These are phyloP conservation scores for Champsocephalus gunnari DNA, from an alignment of 2,797 vertebrate genomes.

Conservation along the genomic window DNA sequence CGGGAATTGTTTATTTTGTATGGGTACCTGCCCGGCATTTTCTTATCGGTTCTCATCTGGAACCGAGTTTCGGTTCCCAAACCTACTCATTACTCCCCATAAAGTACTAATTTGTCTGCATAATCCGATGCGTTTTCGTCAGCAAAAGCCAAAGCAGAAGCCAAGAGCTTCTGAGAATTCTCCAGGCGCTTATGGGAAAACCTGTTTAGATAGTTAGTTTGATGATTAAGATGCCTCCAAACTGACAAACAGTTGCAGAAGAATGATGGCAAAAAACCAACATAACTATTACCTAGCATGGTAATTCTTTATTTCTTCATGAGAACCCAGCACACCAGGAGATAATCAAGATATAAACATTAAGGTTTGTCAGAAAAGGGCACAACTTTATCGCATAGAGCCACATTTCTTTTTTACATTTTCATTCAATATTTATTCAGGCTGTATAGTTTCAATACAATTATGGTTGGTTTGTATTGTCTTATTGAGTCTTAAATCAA, in stretches of 20 bases:
- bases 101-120: conserved; percentile 7
- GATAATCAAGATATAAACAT: conserved; percentile 18
- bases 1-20: too few relatives aligned
- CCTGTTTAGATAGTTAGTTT: conserved; percentile 49
- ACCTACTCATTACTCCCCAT: background rate
- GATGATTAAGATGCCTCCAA: conserved; percentile 52
- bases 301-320: conserved; percentile 18
- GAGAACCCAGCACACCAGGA: conserved; percentile 31
- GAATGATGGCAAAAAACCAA: conserved; percentile 23
- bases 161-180: conserved; percentile 55
- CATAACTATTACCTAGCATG: conserved; percentile 1
- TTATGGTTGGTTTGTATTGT: conserved; percentile 19
- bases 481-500: conserved; percentile 2
- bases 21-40: too few relatives aligned
- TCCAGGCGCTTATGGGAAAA: conserved; percentile 51
- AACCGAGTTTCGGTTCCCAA: too few relatives aligned
- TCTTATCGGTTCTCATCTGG: too few relatives aligned
- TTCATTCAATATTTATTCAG: conserved; percentile 26
- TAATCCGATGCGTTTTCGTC: conserved; percentile 17
- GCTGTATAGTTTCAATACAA: conserved; percentile 12
- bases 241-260: conserved; percentile 44
- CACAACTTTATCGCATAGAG: conserved; percentile 15
- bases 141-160: conserved; percentile 21
- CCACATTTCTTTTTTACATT: conserved; percentile 6
- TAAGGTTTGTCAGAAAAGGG: conserved; percentile 13